These are phyloP conservation scores for Acrobasis consociella DNA, from an alignment of 2,888 invertebrate species.

Conservation along the genomic window DNA sequence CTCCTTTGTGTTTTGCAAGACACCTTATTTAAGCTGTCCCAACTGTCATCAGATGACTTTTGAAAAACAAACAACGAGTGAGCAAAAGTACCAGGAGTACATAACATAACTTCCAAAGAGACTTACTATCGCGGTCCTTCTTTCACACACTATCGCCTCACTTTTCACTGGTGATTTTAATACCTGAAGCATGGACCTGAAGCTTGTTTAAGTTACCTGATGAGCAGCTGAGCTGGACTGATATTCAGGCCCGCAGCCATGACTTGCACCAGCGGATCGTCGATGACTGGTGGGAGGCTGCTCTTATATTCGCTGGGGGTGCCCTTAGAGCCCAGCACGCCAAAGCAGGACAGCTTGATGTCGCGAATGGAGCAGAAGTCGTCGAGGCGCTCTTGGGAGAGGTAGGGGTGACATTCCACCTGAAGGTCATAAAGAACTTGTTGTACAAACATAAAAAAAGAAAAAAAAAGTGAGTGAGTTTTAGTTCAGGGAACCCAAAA, in stretches of 20 bases:
- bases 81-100: background rate
- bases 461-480: too few relatives aligned
- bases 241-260: constrained; percentile 62
- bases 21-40: too few relatives aligned
- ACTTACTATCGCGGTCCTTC: too few relatives aligned
- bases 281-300: constrained; percentile 84
- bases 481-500: too few relatives aligned
- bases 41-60: too few relatives aligned
- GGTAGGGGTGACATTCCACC: constrained; percentile 92
- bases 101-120: background rate
- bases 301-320: constrained; percentile 86
- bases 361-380: constrained; percentile 85
- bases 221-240: constrained; percentile 58
- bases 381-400: constrained; percentile 86
- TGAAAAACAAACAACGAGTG: too few relatives aligned
- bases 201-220: constrained; percentile 49
- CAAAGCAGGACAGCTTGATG: constrained; percentile 89
- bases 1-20: too few relatives aligned
- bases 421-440: constrained; percentile 44
- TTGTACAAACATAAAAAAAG: too few relatives aligned
- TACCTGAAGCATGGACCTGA: too few relatives aligned
- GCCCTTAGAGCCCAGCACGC: constrained; percentile 87
- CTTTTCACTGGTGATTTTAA: too few relatives aligned
- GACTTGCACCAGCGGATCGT: constrained; percentile 85
- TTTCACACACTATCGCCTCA: too few relatives aligned